A percentile compares a stretch with the other conserved stretches of the same genome.
These are phyloP conservation scores for Neodiprion fabricii DNA, from an alignment of 1,140 invertebrate species.

Conservation along the genomic window DNA sequence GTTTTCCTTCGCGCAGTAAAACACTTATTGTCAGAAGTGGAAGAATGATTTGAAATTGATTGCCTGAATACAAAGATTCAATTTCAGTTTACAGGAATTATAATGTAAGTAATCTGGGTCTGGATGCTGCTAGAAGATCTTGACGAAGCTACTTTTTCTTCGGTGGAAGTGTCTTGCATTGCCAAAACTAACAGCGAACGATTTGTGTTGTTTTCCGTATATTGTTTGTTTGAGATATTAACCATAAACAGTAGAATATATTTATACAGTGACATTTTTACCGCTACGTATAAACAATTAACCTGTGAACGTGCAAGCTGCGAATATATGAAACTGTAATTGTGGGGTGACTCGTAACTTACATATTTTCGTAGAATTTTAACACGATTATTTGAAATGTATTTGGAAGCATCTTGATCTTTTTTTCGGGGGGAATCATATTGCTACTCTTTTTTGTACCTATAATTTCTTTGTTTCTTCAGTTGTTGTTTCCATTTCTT, in stretches of 20 bases:
- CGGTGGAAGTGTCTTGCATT: conserved; percentile 34
- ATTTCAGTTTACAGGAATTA: too few species aligned
- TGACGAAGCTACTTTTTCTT: background rate
- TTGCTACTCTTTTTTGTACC: conserved; percentile 31
- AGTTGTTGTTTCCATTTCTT: conserved; percentile 21
- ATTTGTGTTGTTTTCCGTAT: background rate
- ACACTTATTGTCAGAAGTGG: too few species aligned
- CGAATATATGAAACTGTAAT: too few species aligned
- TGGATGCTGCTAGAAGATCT: background rate
- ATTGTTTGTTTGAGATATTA: background rate
- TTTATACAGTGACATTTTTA: too few species aligned
- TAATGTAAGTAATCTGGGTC: background rate
- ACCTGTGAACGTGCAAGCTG: too few species aligned
- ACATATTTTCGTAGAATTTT: too few species aligned
- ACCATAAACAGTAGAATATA: too few species aligned
- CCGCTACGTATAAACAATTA: too few species aligned
- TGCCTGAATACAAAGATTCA: too few species aligned
- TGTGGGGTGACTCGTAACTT: too few species aligned
- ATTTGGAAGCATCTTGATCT: conserved; percentile 46
- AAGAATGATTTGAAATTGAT: too few species aligned
- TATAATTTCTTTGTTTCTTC: conserved; percentile 22
- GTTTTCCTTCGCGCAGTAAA: too few species aligned
- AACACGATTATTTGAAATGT: conserved; percentile 22
- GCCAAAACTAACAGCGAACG: conserved; percentile 35
- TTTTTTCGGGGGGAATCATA: conserved; percentile 28